These are phyloP conservation scores for Entelurus aequoreus DNA, from an alignment of 2,113 vertebrate genomes.

Conservation along the genomic window DNA sequence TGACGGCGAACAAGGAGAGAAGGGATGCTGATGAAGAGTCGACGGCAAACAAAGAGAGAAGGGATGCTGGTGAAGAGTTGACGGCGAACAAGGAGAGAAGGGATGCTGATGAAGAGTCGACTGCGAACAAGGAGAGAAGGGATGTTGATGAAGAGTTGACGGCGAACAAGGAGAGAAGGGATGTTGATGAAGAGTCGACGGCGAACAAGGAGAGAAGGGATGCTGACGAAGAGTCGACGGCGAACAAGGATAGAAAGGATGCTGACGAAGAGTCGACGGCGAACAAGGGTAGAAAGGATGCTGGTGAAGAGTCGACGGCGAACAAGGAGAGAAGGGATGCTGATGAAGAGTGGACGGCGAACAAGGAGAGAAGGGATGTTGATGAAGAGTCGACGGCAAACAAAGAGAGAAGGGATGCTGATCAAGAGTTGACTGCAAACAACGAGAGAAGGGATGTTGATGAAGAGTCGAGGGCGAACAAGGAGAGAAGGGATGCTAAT, in stretches of 20 bases:
- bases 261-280: slow-evolving; percentile 7
- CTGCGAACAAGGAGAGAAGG: slow-evolving; percentile 9
- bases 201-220: slow-evolving; percentile 8
- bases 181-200: slow-evolving; percentile 10
- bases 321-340: slow-evolving; percentile 6
- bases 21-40: not conserved
- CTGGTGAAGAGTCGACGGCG: slow-evolving; percentile 12
- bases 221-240: slow-evolving; percentile 13
- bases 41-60: slow-evolving; percentile 22
- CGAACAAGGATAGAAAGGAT: slow-evolving; percentile 4
- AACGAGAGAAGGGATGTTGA: slow-evolving; percentile 1
- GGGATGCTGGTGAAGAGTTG: slow-evolving; percentile 4
- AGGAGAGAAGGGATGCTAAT: not conserved
- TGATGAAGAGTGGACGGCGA: slow-evolving; percentile 19
- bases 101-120: slow-evolving; percentile 12
- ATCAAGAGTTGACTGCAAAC: slow-evolving; percentile 19
- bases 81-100: slow-evolving; percentile 14
- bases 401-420: slow-evolving; percentile 8
- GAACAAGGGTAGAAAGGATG: slow-evolving; percentile 15
- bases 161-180: slow-evolving; percentile 17
- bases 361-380: slow-evolving; percentile 1
- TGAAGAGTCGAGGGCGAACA: slow-evolving; percentile 15
- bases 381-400: slow-evolving; percentile 13
- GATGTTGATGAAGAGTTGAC: slow-evolving; percentile 3
- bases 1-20: slow-evolving; percentile 2